phyloP scores from a whole-genome alignment of 2,113 vertebrate species.

The Delphinapterus leucas region DNA sequence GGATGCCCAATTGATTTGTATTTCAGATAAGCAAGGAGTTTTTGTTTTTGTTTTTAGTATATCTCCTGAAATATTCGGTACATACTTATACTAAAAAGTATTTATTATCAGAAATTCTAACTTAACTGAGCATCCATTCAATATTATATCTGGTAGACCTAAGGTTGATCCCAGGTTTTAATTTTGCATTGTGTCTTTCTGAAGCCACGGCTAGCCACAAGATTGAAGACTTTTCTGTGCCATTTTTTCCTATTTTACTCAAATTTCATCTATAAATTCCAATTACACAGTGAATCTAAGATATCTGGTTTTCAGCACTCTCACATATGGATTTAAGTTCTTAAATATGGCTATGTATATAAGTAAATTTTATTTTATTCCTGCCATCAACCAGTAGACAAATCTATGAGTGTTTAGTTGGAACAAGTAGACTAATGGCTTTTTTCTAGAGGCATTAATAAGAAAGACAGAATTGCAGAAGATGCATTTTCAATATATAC shows the following conservation, averaged over 20 bases:
- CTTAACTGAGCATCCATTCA: not conserved
- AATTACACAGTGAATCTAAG: not conserved
- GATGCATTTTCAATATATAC: not conserved
- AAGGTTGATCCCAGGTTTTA: not conserved
- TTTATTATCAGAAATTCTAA: not conserved
- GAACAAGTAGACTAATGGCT: not conserved
- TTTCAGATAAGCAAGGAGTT: not conserved
- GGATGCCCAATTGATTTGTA: not conserved
- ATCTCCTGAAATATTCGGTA: not conserved
- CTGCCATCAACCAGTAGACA: not conserved
- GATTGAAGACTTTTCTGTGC: not conserved
- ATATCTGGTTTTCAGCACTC: not conserved
- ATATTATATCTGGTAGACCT: not conserved
- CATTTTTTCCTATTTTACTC: not conserved
- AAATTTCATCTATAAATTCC: not conserved
- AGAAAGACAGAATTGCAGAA: not conserved
- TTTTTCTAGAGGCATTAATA: not conserved
- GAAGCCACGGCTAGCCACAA: not conserved
- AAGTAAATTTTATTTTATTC: constrained; percentile 25
- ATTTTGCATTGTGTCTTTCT: not conserved
- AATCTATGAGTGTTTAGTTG: not conserved
- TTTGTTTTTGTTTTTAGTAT: not conserved
- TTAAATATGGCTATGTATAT: not conserved
- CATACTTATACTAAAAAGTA: not conserved
- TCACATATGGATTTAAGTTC: not conserved